Evolutionary conservation across 2,797 vertebrate species (phyloP), one percentile per base, ranked within the genome.

Genomic region (Discoglossus pictus): DNA sequence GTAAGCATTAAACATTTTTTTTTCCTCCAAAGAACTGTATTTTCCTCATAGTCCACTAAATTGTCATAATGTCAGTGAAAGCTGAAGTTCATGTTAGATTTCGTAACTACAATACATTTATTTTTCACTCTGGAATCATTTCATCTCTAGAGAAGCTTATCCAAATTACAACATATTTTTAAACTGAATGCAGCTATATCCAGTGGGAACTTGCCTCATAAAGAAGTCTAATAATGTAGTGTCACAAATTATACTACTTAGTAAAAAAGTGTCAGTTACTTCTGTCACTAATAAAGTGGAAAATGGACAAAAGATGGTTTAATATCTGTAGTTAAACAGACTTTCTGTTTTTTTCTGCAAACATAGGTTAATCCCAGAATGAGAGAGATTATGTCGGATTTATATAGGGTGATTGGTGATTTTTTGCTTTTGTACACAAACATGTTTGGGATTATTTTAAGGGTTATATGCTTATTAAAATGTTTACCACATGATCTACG

Each of bases 381-480:
- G 62, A 53, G 54, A 56, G 20, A 43, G 42, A 58, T 66, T 66
- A 65, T 16, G 20, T 11, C 4, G 47, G 27, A 55, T 65, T 55
- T 38, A 56, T 39, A 20, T 16, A 31, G 35, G 43, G 34, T 66
- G 43, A 66, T 18, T 24, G 58, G 39, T 16, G 39, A 43, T 54
- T 50, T 44, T 47, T 56, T 48, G 46, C 43, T 55, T 27, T 25
- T 23, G 17, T 42, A 38, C 36, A 42, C 36, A 42, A 36, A 25
- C 21, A 58, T 39, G 40, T 13, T 34, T 20, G 24, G 17, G 34
- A 38, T 46, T 23, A 31, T 23, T 66, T 39, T 48, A 31, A 38
- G 42, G 52, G 46, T 66, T 48, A 66, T 66, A 48, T 58, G 16
- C 23, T 31, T 48, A 58, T 38, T 58, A 66, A 48, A 48, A 51